Evolutionary conservation across 2,113 vertebrate species (phyloP).

Genomic region (Rhea americana): DNA sequence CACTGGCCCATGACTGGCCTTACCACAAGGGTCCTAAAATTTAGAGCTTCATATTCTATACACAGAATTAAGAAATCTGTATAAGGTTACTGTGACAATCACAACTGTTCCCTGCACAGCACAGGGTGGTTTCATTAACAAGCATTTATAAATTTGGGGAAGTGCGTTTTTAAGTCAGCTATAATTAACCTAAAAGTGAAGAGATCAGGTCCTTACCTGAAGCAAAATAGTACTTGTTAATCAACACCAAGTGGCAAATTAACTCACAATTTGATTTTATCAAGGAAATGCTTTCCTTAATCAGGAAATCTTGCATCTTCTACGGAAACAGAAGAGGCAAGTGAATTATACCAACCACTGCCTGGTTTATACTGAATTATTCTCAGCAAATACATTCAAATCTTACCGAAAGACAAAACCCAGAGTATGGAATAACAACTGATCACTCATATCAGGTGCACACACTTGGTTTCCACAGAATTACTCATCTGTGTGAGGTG

Average conservation of each 20-base stretch:
- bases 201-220: neutral
- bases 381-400: neutral
- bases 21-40: neutral
- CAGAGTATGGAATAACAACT: neutral
- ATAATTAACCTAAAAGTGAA: neutral
- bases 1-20: neutral
- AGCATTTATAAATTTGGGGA: neutral
- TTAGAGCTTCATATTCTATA: neutral
- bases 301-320: neutral
- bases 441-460: slow-evolving; percentile 33
- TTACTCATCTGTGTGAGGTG: slow-evolving; percentile 48
- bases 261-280: neutral
- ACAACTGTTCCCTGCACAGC: neutral
- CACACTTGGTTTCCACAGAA: slow-evolving; percentile 44
- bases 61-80: accelerated
- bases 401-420: slow-evolving; percentile 17
- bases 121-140: neutral
- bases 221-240: neutral
- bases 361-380: neutral
- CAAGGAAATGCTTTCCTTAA: neutral
- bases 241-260: neutral
- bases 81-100: neutral
- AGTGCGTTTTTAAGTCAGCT: neutral
- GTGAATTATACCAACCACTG: neutral
- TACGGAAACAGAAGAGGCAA: neutral